These are phyloP conservation scores for Ditula angustiorana DNA, from an alignment of 2,888 invertebrate species.

Conservation along the genomic window DNA sequence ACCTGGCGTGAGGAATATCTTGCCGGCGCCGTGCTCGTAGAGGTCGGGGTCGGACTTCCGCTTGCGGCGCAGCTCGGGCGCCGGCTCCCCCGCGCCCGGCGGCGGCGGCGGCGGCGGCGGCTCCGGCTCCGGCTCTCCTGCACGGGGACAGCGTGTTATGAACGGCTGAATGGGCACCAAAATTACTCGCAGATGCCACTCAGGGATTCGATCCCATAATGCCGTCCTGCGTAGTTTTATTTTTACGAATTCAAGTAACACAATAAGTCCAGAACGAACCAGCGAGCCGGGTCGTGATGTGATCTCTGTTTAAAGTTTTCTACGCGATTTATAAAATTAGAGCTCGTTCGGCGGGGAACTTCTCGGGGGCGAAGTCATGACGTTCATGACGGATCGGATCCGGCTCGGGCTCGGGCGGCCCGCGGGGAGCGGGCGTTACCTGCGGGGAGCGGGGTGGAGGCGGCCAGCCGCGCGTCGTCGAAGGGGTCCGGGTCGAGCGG, in stretches of 20 bases:
- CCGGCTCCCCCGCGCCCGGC: neutral
- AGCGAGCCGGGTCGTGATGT: too few species aligned
- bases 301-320: too few species aligned
- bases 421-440: constrained; percentile 24
- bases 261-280: too few species aligned
- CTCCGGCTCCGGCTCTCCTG: constrained; percentile 13
- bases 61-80: constrained; percentile 13
- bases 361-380: too few species aligned
- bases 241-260: too few species aligned
- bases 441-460: constrained; percentile 43
- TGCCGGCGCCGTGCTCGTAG: constrained; percentile 10
- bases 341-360: too few species aligned
- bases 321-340: too few species aligned
- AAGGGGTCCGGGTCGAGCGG: constrained; percentile 35
- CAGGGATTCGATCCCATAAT: too few species aligned
- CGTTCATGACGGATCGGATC: too few species aligned
- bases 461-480: constrained; percentile 36
- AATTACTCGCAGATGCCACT: too few species aligned
- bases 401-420: neutral
- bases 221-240: too few species aligned
- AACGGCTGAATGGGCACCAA: neutral
- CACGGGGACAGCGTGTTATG: neutral
- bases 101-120: neutral
- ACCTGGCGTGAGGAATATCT: constrained; percentile 23
- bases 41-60: constrained; percentile 9